These are phyloP conservation scores for Cephalotes varians DNA, from an alignment of 2,888 invertebrate species.

Conservation along the genomic window DNA sequence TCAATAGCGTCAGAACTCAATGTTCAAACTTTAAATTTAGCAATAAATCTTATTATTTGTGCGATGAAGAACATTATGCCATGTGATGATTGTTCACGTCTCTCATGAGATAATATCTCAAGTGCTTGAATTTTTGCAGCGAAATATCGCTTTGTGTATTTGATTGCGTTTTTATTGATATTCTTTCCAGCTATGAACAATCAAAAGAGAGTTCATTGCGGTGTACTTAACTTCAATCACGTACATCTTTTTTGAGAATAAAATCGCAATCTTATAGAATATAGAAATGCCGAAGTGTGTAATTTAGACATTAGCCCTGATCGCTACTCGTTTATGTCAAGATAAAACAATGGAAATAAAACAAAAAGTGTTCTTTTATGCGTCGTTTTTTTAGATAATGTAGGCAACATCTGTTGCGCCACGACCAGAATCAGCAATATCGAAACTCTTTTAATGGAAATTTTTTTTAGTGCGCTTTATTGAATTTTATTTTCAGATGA, in stretches of 20 bases:
- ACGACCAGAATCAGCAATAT: background rate
- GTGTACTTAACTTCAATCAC: background rate
- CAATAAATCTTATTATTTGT: background rate
- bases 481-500: background rate
- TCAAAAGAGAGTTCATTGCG: background rate
- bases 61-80: background rate
- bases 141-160: conserved; percentile 73
- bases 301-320: background rate
- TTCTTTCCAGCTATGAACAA: background rate
- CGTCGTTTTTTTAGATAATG: background rate
- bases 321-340: background rate
- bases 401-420: background rate
- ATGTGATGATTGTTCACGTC: conserved; percentile 38
- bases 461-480: background rate
- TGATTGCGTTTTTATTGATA: conserved; percentile 65
- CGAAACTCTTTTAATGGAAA: background rate
- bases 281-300: background rate
- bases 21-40: conserved; percentile 1
- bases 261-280: conserved; percentile 13
- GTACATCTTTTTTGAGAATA: conserved; percentile 6
- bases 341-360: background rate
- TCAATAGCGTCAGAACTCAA: background rate
- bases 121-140: conserved; percentile 67
- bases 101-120: conserved; percentile 71
- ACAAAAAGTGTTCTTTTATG: background rate